A percentile compares a stretch with the other conserved stretches of the same genome.
Conservation (phyloP, 2,113 vertebrate species). For the Seriola aureovittata region DNA sequence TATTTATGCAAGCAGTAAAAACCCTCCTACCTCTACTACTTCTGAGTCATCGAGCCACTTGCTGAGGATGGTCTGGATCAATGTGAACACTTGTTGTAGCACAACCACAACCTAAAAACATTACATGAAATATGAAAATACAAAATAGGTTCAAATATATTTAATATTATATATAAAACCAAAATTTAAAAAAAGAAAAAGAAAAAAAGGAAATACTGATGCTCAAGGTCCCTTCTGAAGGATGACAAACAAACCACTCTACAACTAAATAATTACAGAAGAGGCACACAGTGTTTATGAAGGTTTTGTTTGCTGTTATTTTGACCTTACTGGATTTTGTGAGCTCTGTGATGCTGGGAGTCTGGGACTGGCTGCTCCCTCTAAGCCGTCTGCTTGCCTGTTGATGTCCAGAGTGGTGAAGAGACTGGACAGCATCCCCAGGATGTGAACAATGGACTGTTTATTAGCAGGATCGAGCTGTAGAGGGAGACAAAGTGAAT, state of each 20-base stretch:
- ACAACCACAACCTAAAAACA: constrained; percentile 91
- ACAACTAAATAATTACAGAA: not conserved
- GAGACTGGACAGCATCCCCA: constrained; percentile 94
- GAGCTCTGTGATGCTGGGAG: constrained; percentile 83
- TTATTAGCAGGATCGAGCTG: constrained; percentile 92
- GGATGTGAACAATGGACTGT: constrained; percentile 92
- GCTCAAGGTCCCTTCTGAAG: not conserved
- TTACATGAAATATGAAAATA: not conserved
- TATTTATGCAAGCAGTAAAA: constrained; percentile 10
- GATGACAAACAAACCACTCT: not conserved
- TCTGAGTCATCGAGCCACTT: constrained; percentile 96
- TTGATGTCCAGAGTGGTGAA: constrained; percentile 95
- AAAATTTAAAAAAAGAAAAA: too few species aligned
- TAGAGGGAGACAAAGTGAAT: constrained; percentile 51
- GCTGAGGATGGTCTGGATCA: constrained; percentile 95
- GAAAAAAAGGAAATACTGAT: too few species aligned
- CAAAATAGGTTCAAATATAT: not conserved
- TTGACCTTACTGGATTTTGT: constrained; percentile 88
- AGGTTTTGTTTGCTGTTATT: not conserved
- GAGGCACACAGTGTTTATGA: too few species aligned
- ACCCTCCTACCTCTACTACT: constrained; percentile 92
- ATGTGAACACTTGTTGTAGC: constrained; percentile 94
- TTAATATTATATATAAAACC: not conserved
- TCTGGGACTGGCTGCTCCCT: constrained; percentile 83
- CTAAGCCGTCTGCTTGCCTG: constrained; percentile 87